Conservation (phyloP, 2,888 invertebrate species). For the Antheraea assamensis region DNA sequence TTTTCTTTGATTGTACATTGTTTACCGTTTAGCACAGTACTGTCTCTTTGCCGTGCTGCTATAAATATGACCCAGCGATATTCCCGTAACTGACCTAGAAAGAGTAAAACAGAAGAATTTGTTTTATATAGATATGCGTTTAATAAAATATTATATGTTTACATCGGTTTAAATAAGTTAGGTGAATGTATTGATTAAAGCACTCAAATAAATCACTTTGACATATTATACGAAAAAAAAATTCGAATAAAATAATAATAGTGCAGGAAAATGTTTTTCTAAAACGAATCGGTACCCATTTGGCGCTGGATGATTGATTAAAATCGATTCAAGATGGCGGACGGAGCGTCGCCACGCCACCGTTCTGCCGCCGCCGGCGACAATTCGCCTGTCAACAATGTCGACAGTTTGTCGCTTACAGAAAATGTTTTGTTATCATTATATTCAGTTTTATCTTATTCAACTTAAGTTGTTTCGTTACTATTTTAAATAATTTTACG, state of each 20-base stretch:
- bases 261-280: conserved; percentile 15
- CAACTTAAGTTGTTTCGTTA: not conserved
- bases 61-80: not conserved
- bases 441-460: conserved; percentile 11
- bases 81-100: not conserved
- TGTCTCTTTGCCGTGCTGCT: too few relatives aligned
- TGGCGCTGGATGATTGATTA: conserved; percentile 42
- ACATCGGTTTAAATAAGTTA: not conserved
- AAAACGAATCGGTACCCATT: conserved; percentile 23
- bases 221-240: not conserved
- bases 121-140: too few relatives aligned
- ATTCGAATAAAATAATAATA: not conserved
- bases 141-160: not conserved
- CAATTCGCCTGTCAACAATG: conserved; percentile 8
- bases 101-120: not conserved
- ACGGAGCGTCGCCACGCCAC: not conserved
- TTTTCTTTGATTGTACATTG: not conserved
- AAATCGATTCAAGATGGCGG: conserved; percentile 43
- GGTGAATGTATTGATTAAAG: not conserved
- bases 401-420: conserved; percentile 19
- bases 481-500: not conserved
- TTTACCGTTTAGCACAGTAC: too few relatives aligned
- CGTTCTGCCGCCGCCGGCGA: conserved; percentile 9
- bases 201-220: not conserved
- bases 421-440: conserved; percentile 22